Percentiles rank a stretch among this genome's conserved stretches.
phyloP scores from a whole-genome alignment of 1,140 invertebrate species.

The Odontomachus brunneus region DNA sequence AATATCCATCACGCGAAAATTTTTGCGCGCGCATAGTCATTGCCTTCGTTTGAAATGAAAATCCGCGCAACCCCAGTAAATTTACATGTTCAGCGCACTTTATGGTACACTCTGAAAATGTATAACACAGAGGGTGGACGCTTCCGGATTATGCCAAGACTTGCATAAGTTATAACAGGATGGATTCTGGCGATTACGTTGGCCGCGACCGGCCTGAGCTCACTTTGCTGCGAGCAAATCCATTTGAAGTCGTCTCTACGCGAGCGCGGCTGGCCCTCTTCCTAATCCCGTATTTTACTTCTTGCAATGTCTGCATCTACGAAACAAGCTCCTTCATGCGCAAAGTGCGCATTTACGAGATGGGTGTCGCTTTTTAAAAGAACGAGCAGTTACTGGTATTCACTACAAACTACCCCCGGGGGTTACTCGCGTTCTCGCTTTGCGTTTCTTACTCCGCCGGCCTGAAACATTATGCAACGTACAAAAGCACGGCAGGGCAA shows the following conservation, averaged over 20 bases:
- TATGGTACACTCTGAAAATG: constrained; percentile 37
- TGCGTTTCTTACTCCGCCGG: not conserved
- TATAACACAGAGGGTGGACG: constrained; percentile 54
- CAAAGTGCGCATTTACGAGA: constrained; percentile 52
- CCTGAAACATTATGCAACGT: not conserved
- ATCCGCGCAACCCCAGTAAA: constrained; percentile 33
- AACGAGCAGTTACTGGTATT: constrained; percentile 5
- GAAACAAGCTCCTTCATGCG: constrained; percentile 46
- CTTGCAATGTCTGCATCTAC: constrained; percentile 52
- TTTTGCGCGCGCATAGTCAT: constrained; percentile 26
- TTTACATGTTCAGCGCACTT: constrained; percentile 57
- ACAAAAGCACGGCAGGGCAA: not conserved
- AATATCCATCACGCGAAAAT: constrained; percentile 43
- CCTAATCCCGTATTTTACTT: constrained; percentile 56
- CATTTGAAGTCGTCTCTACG: constrained; percentile 56
- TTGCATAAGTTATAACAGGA: constrained; percentile 65
- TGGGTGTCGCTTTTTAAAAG: constrained; percentile 46
- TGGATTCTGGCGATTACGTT: constrained; percentile 58
- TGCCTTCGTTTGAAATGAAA: constrained; percentile 55
- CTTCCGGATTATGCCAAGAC: constrained; percentile 53
- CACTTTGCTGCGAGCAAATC: constrained; percentile 57
- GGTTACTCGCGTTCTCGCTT: constrained; percentile 1
- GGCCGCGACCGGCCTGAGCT: constrained; percentile 49
- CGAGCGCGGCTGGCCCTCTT: constrained; percentile 19
- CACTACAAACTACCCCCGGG: not conserved